Evolutionary conservation across 2,888 invertebrate species (phyloP), one percentile per base, ranked within the genome.

Genomic region (Charanyca ferruginea): DNA sequence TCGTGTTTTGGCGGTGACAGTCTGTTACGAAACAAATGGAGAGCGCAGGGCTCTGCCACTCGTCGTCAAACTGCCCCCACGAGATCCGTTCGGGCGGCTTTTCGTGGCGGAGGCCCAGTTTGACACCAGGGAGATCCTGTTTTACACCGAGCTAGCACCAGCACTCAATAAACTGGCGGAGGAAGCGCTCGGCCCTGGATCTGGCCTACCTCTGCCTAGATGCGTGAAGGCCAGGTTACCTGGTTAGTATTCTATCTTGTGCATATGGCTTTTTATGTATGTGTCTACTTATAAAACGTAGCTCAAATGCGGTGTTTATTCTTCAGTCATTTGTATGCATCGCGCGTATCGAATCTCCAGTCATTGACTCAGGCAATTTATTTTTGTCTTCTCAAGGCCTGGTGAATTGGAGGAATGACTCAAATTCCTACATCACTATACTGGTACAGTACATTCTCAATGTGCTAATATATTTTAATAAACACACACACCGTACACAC

Each of bases 51-150:
- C 89, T 62, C 84, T 93, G 72, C 96, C 92, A 89, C 87, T 98
- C 57, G 97, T 98, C 77, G 97, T 98, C 70, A 98, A 98, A 89
- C 94, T 98, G 54, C 96, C 98, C 32, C 98, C 98, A 0, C 96
- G 97, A 80, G 98, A 98, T 88, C 97, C 98, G 0, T 98, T 98
- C 90, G 97, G 97, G 71, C 95, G 98, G 60, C 97, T 97, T 79
- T 98, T 98, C 90, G 98, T 98, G 68, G 97, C 97, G 25, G 98
- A 98, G 88, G 97, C 98, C 1, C 98, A 98, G 89, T 98, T 98
- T 87, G 98, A 98, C 90, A 96, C 98, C 6, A 95, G 98, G 69
- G 98, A 98, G 92, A 98, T 98, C 83, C 96, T 97, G 78, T 98
- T 98, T 93, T 98, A 98, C 88, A 98, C 97, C 0, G 97, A 97